phyloP scores from a whole-genome alignment of 2,797 vertebrate species.

The Echiichthys vipera region DNA sequence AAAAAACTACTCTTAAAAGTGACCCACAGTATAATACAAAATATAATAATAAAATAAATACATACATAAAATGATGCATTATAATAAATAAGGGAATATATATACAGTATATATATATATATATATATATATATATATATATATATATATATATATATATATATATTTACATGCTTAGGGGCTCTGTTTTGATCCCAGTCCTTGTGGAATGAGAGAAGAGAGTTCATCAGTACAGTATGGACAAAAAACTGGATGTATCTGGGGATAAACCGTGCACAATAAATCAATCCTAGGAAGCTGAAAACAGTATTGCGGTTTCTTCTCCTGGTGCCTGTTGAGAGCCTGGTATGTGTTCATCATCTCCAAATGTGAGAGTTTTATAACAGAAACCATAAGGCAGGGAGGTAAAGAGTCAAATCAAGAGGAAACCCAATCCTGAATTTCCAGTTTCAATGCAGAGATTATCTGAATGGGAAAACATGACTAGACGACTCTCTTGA shows the following conservation, averaged over 20 bases:
- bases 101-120: too few species aligned
- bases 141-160: too few species aligned
- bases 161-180: background rate
- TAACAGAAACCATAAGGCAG: conserved; percentile 17
- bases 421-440: conserved; percentile 12
- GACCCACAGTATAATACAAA: background rate
- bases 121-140: too few species aligned
- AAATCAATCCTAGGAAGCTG: conserved; percentile 51
- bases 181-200: background rate
- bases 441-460: conserved; percentile 6
- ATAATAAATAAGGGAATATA: background rate
- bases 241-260: conserved; percentile 12
- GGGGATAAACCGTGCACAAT: conserved; percentile 34
- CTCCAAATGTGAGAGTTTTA: conserved; percentile 51
- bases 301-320: conserved; percentile 38
- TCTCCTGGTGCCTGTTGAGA: conserved; percentile 36
- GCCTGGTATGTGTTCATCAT: conserved; percentile 36
- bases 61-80: background rate
- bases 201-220: background rate
- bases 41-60: background rate
- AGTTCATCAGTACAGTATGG: background rate
- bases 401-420: conserved; percentile 20
- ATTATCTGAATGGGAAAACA: background rate
- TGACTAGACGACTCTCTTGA: conserved; percentile 12
- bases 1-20: background rate